Evolutionary conservation across 2,797 vertebrate species (phyloP).

Genomic region (Anas bernieri): DNA sequence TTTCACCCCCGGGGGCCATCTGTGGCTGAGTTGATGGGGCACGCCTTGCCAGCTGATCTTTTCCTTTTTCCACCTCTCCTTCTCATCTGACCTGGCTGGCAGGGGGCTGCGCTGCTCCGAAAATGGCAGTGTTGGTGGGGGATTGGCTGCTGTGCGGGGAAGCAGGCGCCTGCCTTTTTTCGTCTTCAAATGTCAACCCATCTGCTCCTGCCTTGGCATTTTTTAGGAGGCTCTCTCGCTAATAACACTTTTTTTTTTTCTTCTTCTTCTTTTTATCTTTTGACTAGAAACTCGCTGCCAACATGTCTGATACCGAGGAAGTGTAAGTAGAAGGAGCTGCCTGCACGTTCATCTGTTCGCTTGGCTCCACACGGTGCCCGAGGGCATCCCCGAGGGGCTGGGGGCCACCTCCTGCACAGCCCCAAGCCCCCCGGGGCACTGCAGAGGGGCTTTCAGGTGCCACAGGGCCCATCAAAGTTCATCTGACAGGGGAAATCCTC

Average conservation of each 20-base stretch:
- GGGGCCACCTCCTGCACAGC: background rate
- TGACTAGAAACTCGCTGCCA: conserved; percentile 81
- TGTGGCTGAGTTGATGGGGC: background rate
- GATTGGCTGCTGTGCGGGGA: background rate
- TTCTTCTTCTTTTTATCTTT: conserved; percentile 25
- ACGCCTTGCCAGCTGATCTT: background rate
- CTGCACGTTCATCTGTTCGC: background rate
- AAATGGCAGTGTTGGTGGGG: conserved; percentile 1
- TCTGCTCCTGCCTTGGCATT: background rate
- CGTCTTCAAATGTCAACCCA: background rate
- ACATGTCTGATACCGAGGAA: conserved; percentile 95
- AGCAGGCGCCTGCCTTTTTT: conserved; percentile 8
- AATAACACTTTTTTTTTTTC: background rate
- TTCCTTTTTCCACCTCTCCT: background rate
- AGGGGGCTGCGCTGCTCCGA: background rate
- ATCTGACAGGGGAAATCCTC: background rate
- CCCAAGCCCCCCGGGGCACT: fast-evolving
- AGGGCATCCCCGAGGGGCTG: background rate
- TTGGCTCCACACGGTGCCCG: fast-evolving
- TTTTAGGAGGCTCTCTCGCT: background rate
- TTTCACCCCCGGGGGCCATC: background rate
- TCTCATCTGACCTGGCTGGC: conserved; percentile 11
- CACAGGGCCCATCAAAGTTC: background rate
- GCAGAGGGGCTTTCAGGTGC: background rate
- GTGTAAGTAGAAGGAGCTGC: conserved; percentile 83